Conservation (phyloP, 2,113 vertebrate genomes). For the Cromileptes altivelis region DNA sequence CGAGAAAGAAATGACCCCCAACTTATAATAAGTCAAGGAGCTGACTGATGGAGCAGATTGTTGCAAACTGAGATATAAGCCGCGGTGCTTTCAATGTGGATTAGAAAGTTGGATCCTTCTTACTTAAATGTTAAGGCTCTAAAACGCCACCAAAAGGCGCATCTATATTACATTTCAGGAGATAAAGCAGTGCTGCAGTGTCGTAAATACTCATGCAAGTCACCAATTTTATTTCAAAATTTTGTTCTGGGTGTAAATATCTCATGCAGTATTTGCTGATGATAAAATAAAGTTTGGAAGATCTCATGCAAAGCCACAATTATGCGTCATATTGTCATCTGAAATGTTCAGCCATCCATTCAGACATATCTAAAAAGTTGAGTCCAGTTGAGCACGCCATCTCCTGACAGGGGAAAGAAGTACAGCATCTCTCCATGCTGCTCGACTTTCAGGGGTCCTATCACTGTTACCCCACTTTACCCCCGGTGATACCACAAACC, state of each 20-base stretch:
- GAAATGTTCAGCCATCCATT: conserved; percentile 28
- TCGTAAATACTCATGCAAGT: not conserved
- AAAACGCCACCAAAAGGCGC: not conserved
- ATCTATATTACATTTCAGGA: not conserved
- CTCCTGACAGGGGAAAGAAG: conserved; percentile 79
- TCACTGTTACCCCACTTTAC: conserved; percentile 77
- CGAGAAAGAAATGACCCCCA: conserved; percentile 58
- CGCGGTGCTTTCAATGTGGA: conserved; percentile 8
- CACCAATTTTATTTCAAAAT: not conserved
- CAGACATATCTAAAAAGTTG: conserved; percentile 29
- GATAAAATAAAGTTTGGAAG: not conserved
- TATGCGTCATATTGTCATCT: not conserved
- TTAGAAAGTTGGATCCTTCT: not conserved
- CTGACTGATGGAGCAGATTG: conserved; percentile 51
- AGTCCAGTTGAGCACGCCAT: conserved; percentile 88
- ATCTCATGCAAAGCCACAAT: not conserved
- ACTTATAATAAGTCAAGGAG: conserved; percentile 49
- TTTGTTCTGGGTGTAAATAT: not conserved
- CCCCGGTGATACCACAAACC: conserved; percentile 78
- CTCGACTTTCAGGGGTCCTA: conserved; percentile 48
- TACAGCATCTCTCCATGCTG: conserved; percentile 15
- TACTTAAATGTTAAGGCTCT: not conserved
- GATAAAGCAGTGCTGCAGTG: not conserved
- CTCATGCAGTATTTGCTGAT: not conserved
- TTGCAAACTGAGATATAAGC: conserved; percentile 20